phyloP scores from a whole-genome alignment of 1,140 invertebrate genomes.

The Zophobas morio region DNA sequence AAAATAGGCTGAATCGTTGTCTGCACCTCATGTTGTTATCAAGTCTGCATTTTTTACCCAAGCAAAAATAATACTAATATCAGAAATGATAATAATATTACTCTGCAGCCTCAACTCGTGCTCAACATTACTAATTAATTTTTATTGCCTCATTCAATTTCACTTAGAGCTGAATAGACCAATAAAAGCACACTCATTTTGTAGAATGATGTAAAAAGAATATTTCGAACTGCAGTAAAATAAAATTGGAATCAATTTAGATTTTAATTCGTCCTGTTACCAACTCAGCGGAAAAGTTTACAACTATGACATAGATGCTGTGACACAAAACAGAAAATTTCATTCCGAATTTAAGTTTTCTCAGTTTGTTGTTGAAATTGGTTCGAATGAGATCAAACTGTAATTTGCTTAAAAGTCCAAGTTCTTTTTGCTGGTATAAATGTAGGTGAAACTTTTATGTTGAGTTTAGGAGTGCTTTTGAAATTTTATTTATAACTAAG shows the following conservation, averaged over 20 bases:
- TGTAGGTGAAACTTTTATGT: background rate
- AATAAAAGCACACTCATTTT: constrained; percentile 31
- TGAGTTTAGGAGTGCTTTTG: background rate
- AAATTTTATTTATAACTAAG: constrained; percentile 16
- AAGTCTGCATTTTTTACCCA: no score
- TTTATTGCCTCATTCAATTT: constrained; percentile 26
- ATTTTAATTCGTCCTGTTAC: background rate
- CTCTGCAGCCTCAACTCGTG: background rate
- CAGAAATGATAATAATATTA: background rate
- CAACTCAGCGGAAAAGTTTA: no score
- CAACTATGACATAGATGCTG: no score
- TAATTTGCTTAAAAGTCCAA: background rate
- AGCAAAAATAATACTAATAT: no score
- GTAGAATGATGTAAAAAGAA: constrained; percentile 12
- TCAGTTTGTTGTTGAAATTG: background rate
- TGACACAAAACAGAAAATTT: background rate
- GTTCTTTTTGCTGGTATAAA: background rate
- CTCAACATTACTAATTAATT: constrained; percentile 21
- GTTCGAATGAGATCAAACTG: background rate
- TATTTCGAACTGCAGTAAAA: constrained; percentile 26
- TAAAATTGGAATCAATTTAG: constrained; percentile 12
- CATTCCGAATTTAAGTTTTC: background rate
- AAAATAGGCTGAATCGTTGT: no score
- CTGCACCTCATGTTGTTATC: no score
- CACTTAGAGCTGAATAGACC: constrained; percentile 13